A percentile compares a stretch with the other conserved stretches of the same genome.
These are phyloP conservation scores for Operophtera brumata DNA, from an alignment of 2,888 invertebrate species.

Conservation along the genomic window DNA sequence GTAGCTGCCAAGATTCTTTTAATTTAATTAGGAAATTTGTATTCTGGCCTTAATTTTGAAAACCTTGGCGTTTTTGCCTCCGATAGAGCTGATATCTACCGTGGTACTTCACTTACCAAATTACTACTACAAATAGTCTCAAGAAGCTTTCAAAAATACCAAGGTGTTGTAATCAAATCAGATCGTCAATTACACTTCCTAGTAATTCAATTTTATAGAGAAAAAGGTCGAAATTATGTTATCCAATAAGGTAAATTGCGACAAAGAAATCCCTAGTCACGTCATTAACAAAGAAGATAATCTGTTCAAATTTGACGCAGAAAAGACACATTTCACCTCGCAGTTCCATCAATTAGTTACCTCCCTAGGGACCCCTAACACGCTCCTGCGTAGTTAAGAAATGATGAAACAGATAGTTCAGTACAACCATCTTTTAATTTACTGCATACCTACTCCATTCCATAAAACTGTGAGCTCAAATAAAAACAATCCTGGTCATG, in stretches of 20 bases:
- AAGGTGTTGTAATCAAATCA: background rate
- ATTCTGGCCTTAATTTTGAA: background rate
- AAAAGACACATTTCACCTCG: conserved; percentile 37
- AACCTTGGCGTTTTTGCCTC: background rate
- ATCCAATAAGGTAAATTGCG: conserved; percentile 22
- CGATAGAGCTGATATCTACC: background rate
- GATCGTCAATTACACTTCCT: conserved; percentile 3
- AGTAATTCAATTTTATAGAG: conserved; percentile 10
- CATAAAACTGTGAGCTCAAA: too few relatives aligned
- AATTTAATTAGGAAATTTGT: conserved; percentile 8
- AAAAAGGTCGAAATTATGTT: conserved; percentile 12
- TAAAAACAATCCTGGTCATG: too few relatives aligned
- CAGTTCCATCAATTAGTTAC: conserved; percentile 49
- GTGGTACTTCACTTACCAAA: background rate
- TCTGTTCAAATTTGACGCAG: conserved; percentile 31
- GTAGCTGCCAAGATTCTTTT: conserved; percentile 7
- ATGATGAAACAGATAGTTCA: conserved; percentile 11
- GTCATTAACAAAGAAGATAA: conserved; percentile 31
- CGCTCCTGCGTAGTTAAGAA: conserved; percentile 15
- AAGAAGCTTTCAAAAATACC: background rate
- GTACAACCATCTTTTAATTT: background rate
- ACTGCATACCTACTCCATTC: background rate
- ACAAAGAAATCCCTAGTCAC: conserved; percentile 22
- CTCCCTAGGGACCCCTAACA: conserved; percentile 39
- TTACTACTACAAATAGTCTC: conserved; percentile 1